Conservation (phyloP, 2,113 vertebrate species). For the Gallinago media region DNA sequence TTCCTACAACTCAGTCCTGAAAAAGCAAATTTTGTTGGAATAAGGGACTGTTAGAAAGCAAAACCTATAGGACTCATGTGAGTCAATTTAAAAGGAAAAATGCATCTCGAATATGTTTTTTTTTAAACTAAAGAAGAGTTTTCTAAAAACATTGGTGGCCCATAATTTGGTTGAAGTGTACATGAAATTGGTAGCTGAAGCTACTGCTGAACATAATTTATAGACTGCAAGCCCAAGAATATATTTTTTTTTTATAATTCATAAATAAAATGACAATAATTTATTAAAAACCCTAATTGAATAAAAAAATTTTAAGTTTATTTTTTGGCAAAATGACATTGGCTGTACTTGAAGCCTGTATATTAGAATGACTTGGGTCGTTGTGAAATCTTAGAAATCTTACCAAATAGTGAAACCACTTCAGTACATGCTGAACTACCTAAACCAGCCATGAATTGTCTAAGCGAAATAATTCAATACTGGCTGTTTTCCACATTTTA, state of each 20-base stretch:
- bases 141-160: neutral
- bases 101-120: neutral
- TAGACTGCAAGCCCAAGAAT: neutral
- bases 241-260: neutral
- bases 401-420: neutral
- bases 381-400: neutral
- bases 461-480: slow-evolving; percentile 37
- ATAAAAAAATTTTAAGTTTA: neutral
- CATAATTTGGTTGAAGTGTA: neutral
- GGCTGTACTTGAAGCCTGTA: neutral
- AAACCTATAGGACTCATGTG: neutral
- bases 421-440: neutral
- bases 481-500: slow-evolving; percentile 52
- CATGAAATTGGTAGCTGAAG: neutral
- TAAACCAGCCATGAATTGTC: neutral
- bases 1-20: neutral
- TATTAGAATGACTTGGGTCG: neutral
- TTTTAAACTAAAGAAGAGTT: neutral
- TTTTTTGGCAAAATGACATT: neutral
- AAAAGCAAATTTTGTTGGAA: neutral
- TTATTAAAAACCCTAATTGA: neutral
- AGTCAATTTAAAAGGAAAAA: neutral
- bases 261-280: neutral
- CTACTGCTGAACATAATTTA: neutral
- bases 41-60: neutral